Base-by-base conservation (phyloP, 2,888 invertebrate species). In the Tillus elongatus region DNA sequence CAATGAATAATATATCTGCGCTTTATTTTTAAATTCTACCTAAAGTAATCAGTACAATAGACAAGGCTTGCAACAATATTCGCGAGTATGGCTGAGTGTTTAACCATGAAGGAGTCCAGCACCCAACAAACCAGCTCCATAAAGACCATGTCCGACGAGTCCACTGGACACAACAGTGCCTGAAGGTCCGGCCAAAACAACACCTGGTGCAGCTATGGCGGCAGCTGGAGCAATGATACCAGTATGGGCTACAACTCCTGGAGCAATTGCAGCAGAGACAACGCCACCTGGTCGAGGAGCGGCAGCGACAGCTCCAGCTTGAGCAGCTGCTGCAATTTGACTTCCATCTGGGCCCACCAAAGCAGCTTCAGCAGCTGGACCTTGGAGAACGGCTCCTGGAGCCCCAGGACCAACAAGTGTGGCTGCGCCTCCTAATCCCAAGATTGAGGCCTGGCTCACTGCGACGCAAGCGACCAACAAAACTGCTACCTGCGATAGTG, bases 281-380 rank as follows among this genome's bases (percentile, higher is more conserved):
- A 53, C 58, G 36, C 60, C 60, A 36, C 62, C 57, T 13, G 57
- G 51, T 37, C 51, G 49, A 36, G 61, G 38, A 60, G 67, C 11
- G 58, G 63, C 44, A 50, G 61, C 30, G 52, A 66, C 29, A 54
- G 67, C 30, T 57, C 70, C 42, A 66, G 64, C 35, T 62, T 58
- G 1, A 63, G 68, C 35, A 64, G 66, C 30, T 63, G 68, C 14
- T 64, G 64, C 9, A 64, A 66, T 27, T 66, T 68, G 14, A 66
- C 66, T 31, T 56, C 62, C 36, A 68, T 71, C 63, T 13, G 61
- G 63, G 33, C 62, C 63, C 4, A 51, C 26, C 2, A 57, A 39
- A n/a, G 46, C 41, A 6, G 53, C 57, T 30, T 49, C 40, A 9
- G 58, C 51, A 11, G 58, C 54, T 9, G 61, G 59, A 13, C 60